A percentile compares a stretch with the other conserved stretches of the same genome.
phyloP scores from a whole-genome alignment of 2,797 vertebrate species.

The Sebastes trivittatus region DNA sequence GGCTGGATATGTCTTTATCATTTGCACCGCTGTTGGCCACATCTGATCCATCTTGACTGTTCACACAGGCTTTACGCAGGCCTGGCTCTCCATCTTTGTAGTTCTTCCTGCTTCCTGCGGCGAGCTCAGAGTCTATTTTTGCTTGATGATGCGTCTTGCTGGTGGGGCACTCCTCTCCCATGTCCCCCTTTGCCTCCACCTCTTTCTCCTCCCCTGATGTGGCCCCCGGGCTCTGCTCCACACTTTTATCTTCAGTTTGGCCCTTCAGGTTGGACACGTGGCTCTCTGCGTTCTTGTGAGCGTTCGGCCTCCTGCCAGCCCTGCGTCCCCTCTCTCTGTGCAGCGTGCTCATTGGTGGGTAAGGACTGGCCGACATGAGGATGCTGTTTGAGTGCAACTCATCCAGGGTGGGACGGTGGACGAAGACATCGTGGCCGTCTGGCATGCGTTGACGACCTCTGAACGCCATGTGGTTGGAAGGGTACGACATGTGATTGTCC shows the following conservation, averaged over 20 bases:
- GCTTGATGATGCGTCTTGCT: slow-evolving; percentile 80
- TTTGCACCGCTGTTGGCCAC: slow-evolving; percentile 67
- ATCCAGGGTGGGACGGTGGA: slow-evolving; percentile 86
- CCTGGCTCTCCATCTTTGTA: slow-evolving; percentile 81
- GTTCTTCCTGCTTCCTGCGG: slow-evolving; percentile 71
- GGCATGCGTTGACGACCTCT: slow-evolving; percentile 86
- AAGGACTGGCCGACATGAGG: slow-evolving; percentile 87
- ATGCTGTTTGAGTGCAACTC: slow-evolving; percentile 88
- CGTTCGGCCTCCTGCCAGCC: slow-evolving; percentile 82
- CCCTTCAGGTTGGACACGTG: slow-evolving; percentile 76
- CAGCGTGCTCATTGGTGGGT: slow-evolving; percentile 85
- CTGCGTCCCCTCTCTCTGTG: slow-evolving; percentile 89
- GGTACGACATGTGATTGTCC: slow-evolving; percentile 86
- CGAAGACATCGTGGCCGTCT: slow-evolving; percentile 87
- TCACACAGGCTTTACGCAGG: slow-evolving; percentile 80
- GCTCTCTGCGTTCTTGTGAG: slow-evolving; percentile 84
- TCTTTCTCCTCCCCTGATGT: slow-evolving; percentile 87
- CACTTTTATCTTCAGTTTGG: slow-evolving; percentile 84
- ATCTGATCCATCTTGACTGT: slow-evolving; percentile 77
- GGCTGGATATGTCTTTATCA: slow-evolving; percentile 84
- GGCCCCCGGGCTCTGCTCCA: slow-evolving; percentile 77
- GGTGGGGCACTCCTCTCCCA: slow-evolving; percentile 75
- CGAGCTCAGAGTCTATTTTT: slow-evolving; percentile 81
- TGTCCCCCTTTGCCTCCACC: slow-evolving; percentile 82
- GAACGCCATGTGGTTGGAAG: slow-evolving; percentile 83